Percentiles rank a stretch among this genome's conserved stretches.
These are phyloP conservation scores for Subanguina moxae DNA, from an alignment of 1,140 invertebrate species.

Conservation along the genomic window DNA sequence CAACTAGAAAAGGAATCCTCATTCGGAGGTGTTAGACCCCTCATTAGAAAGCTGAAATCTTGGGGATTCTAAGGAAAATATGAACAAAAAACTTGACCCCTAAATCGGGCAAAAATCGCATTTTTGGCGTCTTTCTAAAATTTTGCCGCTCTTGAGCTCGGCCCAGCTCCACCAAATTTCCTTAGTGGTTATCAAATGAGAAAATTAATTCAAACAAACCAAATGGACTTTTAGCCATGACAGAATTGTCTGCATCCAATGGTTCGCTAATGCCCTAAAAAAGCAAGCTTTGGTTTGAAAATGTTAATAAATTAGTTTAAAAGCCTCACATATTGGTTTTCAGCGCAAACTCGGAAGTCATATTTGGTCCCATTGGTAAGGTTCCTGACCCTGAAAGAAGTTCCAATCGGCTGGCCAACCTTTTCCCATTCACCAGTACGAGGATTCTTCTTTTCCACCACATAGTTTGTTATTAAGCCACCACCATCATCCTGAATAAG, in stretches of 20 bases:
- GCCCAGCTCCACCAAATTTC: too few species aligned
- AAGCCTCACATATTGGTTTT: conserved; percentile 71
- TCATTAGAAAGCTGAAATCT: too few species aligned
- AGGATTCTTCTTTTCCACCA: conserved; percentile 78
- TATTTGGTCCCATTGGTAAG: conserved; percentile 83
- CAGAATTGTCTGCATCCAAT: conserved; percentile 77
- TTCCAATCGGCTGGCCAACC: conserved; percentile 81
- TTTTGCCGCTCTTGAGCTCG: too few species aligned
- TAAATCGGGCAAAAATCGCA: too few species aligned
- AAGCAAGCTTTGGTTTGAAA: not conserved
- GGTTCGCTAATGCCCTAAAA: conserved; percentile 73
- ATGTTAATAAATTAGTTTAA: conserved; percentile 62
- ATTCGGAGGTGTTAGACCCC: too few species aligned
- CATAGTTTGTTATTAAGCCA: conserved; percentile 87
- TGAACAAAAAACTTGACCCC: too few species aligned
- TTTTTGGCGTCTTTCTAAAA: too few species aligned
- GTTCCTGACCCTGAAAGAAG: conserved; percentile 82
- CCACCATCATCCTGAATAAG: conserved; percentile 70
- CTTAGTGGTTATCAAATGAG: not conserved
- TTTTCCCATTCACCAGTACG: conserved; percentile 82
- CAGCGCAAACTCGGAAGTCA: conserved; percentile 93
- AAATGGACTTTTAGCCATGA: conserved; percentile 90
- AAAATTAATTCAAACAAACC: conserved; percentile 12
- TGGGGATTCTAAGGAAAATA: too few species aligned
- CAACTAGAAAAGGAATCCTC: too few species aligned